These are phyloP conservation scores for Semotilus atromaculatus DNA, from an alignment of 2,797 vertebrate genomes.

Conservation along the genomic window DNA sequence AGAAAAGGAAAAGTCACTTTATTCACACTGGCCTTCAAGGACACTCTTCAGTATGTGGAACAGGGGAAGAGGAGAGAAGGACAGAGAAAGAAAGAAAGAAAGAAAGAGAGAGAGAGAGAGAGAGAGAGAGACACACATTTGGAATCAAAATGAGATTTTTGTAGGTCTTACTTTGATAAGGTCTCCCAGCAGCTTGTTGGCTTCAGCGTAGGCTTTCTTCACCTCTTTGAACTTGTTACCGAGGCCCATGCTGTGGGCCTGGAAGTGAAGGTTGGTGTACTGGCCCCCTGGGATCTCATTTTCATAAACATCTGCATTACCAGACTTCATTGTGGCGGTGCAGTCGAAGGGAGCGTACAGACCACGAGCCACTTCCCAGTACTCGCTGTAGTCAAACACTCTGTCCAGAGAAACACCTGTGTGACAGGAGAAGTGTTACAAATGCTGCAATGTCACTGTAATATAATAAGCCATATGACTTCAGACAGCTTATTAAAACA, in stretches of 20 bases:
- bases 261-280: slow-evolving; percentile 96
- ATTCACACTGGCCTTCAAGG: slow-evolving; percentile 18
- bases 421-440: slow-evolving; percentile 4
- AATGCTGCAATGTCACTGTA: neutral
- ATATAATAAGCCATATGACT: no score
- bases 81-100: neutral
- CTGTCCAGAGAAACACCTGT: slow-evolving; percentile 88
- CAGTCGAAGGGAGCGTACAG: slow-evolving; percentile 95
- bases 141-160: slow-evolving; percentile 10
- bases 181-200: slow-evolving; percentile 95
- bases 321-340: slow-evolving; percentile 98
- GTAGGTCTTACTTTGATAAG: slow-evolving; percentile 90
- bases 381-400: slow-evolving; percentile 97
- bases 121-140: neutral
- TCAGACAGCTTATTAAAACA: neutral
- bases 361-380: slow-evolving; percentile 92
- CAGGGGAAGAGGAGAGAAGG: neutral
- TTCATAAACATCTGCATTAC: slow-evolving; percentile 95
- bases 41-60: slow-evolving; percentile 18
- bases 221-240: slow-evolving; percentile 97
- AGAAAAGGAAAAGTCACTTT: slow-evolving; percentile 24
- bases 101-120: neutral
- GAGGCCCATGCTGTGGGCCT: slow-evolving; percentile 97
- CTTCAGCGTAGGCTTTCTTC: slow-evolving; percentile 92
- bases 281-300: slow-evolving; percentile 98